Percentiles rank a stretch among this genome's conserved stretches.
These are phyloP conservation scores for Siniperca undulata DNA, from an alignment of 2,797 vertebrate genomes.

Conservation along the genomic window DNA sequence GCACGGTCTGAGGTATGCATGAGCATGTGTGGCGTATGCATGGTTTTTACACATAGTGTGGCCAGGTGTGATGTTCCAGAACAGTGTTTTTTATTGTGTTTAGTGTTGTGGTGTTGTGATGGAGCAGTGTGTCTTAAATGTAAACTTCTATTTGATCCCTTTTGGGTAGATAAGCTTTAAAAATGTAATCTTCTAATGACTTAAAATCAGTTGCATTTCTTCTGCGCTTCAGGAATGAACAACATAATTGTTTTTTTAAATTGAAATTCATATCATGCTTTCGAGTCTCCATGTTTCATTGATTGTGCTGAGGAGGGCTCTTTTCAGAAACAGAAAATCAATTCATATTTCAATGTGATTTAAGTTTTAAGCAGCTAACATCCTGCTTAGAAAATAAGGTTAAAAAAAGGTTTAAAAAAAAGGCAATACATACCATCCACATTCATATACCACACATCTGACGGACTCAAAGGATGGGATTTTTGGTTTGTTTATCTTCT, in stretches of 20 bases:
- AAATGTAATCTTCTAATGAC: background rate
- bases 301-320: background rate
- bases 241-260: constrained; percentile 11
- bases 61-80: background rate
- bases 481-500: constrained; percentile 56
- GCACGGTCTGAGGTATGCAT: too few species aligned
- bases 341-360: constrained; percentile 21
- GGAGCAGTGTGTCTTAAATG: too few species aligned
- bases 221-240: background rate
- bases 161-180: background rate
- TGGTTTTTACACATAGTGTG: background rate
- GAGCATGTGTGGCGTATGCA: too few species aligned
- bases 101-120: background rate
- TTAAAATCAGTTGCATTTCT: background rate
- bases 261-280: constrained; percentile 16
- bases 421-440: constrained; percentile 75
- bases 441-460: constrained; percentile 84
- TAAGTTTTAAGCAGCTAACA: background rate
- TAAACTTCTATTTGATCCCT: background rate
- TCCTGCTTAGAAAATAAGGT: constrained; percentile 11
- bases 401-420: background rate
- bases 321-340: constrained; percentile 25
- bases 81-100: background rate
- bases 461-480: background rate
- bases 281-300: background rate